Percentiles rank a stretch among this genome's conserved stretches.
These are phyloP conservation scores for Drosophila nigrodunni DNA, from an alignment of 1,140 invertebrate species.

Conservation along the genomic window DNA sequence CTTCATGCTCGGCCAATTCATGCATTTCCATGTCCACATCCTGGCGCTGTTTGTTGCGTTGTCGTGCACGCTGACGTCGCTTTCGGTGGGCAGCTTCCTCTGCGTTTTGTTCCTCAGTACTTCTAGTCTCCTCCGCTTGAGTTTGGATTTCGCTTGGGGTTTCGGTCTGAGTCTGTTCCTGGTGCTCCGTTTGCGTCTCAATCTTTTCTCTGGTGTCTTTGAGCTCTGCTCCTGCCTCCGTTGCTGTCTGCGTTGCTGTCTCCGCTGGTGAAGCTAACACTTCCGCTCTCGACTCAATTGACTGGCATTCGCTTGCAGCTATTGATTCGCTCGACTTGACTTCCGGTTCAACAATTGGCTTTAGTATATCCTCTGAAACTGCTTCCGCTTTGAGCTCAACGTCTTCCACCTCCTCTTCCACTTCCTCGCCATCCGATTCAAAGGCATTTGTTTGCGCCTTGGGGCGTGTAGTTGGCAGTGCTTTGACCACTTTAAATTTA, in stretches of 20 bases:
- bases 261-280: constrained; percentile 6
- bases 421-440: constrained; percentile 78
- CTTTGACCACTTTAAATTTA: constrained; percentile 75
- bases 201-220: constrained; percentile 7
- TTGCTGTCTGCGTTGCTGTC: not conserved
- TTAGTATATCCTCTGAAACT: constrained; percentile 21
- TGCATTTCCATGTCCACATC: constrained; percentile 84
- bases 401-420: constrained; percentile 80
- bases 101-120: constrained; percentile 27
- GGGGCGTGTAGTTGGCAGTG: constrained; percentile 21
- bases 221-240: not conserved
- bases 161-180: not conserved
- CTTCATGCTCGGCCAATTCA: constrained; percentile 85
- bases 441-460: constrained; percentile 55
- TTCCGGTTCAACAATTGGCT: constrained; percentile 41
- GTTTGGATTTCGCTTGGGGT: not conserved
- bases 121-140: not conserved
- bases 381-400: constrained; percentile 45
- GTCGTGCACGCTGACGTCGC: constrained; percentile 54
- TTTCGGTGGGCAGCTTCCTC: constrained; percentile 58
- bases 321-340: constrained; percentile 49
- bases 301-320: constrained; percentile 51
- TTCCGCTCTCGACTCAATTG: constrained; percentile 47
- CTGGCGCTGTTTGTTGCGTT: constrained; percentile 66
- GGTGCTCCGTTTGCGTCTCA: too few relatives aligned